These are phyloP conservation scores for Dyspetes luteomarginatus DNA, from an alignment of 2,888 invertebrate species.

Conservation along the genomic window DNA sequence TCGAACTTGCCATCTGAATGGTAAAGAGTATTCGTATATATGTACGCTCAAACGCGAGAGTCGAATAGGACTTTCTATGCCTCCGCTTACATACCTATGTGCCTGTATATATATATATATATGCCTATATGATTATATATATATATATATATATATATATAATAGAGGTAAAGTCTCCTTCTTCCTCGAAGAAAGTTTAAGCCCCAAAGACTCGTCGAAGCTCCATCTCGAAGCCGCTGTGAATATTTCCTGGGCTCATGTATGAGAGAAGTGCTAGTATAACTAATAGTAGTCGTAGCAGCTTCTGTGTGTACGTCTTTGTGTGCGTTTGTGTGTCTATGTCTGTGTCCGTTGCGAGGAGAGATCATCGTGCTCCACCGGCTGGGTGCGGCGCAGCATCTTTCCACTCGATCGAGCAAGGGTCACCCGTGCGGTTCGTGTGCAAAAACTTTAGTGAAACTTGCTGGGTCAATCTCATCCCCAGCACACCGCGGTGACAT, in stretches of 20 bases:
- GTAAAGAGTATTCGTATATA: conserved; percentile 4
- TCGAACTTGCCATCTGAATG: conserved; percentile 25
- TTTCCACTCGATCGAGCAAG: conserved; percentile 66
- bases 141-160: background rate
- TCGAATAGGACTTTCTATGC: conserved; percentile 21
- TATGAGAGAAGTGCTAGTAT: background rate
- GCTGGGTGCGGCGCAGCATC: conserved; percentile 48
- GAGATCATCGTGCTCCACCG: conserved; percentile 54
- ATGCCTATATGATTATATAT: background rate
- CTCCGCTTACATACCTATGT: background rate
- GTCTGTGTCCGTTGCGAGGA: conserved; percentile 42
- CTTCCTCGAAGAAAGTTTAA: conserved; percentile 70
- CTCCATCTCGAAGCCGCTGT: conserved; percentile 61
- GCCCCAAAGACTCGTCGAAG: conserved; percentile 66
- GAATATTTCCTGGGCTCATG: conserved; percentile 72
- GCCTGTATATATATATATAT: background rate
- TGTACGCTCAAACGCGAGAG: background rate
- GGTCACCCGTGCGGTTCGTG: conserved; percentile 58
- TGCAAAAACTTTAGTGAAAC: conserved; percentile 63
- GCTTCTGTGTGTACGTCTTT: conserved; percentile 42
- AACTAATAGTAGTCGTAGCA: conserved; percentile 1
- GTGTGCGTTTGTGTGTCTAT: conserved; percentile 36
- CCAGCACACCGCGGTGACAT: conserved; percentile 52
- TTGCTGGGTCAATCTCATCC: conserved; percentile 64
- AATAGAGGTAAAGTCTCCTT: conserved; percentile 38